Evolutionary conservation across 2,797 vertebrate species (phyloP).

Genomic region (Scolopax rusticola): DNA sequence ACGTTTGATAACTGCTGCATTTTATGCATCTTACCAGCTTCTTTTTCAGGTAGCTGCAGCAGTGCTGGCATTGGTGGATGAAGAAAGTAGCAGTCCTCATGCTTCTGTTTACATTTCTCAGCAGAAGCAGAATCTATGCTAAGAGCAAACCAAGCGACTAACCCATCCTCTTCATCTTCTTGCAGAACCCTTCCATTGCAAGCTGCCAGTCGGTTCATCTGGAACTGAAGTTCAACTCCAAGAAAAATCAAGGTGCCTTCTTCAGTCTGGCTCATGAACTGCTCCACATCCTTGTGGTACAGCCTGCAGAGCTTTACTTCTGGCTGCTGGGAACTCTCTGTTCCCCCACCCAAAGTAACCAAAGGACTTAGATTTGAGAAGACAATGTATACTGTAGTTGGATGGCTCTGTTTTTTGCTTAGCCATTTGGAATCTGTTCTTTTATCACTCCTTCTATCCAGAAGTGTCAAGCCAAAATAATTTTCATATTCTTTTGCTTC

Average conservation of each 20-base stretch:
- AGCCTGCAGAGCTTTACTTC: constrained; percentile 85
- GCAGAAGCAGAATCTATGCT: constrained; percentile 77
- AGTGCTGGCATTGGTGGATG: constrained; percentile 86
- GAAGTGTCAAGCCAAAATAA: constrained; percentile 88
- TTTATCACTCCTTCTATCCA: constrained; percentile 89
- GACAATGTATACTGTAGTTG: constrained; percentile 86
- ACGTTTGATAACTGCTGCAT: background rate
- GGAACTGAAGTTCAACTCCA: constrained; percentile 84
- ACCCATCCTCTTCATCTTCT: constrained; percentile 75
- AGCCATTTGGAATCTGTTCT: constrained; percentile 87
- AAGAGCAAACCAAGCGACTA: constrained; percentile 92
- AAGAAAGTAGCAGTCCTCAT: constrained; percentile 84
- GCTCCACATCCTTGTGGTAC: constrained; percentile 76
- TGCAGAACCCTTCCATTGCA: background rate
- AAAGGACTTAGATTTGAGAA: constrained; percentile 90
- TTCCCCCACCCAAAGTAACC: constrained; percentile 69
- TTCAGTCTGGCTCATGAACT: constrained; percentile 78
- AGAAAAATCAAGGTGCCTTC: constrained; percentile 86
- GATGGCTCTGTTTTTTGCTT: constrained; percentile 78
- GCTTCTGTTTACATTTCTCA: constrained; percentile 80
- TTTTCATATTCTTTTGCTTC: constrained; percentile 76
- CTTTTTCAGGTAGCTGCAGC: constrained; percentile 86
- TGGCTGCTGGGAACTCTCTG: constrained; percentile 64
- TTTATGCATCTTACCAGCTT: constrained; percentile 86
- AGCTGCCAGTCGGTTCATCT: background rate